Percentiles rank a stretch among this genome's conserved stretches.
phyloP scores from a whole-genome alignment of 2,888 invertebrate species.

The Drosophila phalerata region DNA sequence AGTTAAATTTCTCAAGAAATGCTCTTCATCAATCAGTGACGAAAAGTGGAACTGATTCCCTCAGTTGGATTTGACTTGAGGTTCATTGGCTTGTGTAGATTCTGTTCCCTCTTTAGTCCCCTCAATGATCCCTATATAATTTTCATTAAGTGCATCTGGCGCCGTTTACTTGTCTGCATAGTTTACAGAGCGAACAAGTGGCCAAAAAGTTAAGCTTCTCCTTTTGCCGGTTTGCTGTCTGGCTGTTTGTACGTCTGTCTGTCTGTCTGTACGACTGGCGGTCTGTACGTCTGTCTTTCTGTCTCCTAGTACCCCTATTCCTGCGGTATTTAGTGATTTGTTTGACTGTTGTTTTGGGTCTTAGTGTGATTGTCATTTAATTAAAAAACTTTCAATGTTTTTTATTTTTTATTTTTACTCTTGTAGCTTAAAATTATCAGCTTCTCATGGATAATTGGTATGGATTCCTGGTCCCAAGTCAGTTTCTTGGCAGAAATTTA shows the following conservation, averaged over 20 bases:
- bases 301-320: too few relatives aligned
- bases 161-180: constrained; percentile 49
- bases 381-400: constrained; percentile 55
- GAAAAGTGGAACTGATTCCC: constrained; percentile 1
- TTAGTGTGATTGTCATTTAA: constrained; percentile 57
- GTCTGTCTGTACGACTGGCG: too few relatives aligned
- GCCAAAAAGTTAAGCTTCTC: constrained; percentile 28
- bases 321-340: constrained; percentile 24
- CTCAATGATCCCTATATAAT: constrained; percentile 9
- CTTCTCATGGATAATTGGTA: constrained; percentile 35
- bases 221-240: neutral
- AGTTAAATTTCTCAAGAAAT: constrained; percentile 50
- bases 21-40: constrained; percentile 35
- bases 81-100: constrained; percentile 58
- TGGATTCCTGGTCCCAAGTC: constrained; percentile 20
- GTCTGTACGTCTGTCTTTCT: too few relatives aligned
- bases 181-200: constrained; percentile 28
- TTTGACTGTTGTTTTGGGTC: constrained; percentile 17
- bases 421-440: constrained; percentile 30
- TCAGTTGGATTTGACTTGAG: constrained; percentile 50
- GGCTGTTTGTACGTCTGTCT: too few relatives aligned
- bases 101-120: neutral
- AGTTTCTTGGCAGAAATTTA: neutral
- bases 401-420: constrained; percentile 35
- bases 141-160: constrained; percentile 60